These are phyloP conservation scores for Cinclus mexicanus DNA, from an alignment of 2,113 vertebrate species.

Conservation along the genomic window DNA sequence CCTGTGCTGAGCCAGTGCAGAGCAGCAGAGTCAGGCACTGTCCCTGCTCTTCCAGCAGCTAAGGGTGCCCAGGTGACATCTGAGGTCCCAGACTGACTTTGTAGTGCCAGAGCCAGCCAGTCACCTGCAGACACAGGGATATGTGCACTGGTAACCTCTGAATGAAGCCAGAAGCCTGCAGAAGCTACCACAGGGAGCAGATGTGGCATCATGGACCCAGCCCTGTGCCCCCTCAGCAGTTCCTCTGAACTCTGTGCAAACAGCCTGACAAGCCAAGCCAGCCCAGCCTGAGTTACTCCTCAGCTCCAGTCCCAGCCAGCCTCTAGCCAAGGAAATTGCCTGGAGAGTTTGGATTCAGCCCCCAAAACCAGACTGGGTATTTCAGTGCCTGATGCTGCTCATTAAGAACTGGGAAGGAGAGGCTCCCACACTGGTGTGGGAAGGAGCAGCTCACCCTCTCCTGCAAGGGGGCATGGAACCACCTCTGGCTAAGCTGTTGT, in stretches of 20 bases:
- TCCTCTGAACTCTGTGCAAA: background rate
- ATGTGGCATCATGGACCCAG: background rate
- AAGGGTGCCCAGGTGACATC: background rate
- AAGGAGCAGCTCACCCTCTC: background rate
- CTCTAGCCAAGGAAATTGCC: background rate
- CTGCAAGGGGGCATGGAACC: fast-evolving
- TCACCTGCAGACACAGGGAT: fast-evolving
- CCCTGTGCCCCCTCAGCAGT: background rate
- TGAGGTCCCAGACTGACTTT: background rate
- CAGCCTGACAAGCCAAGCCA: fast-evolving
- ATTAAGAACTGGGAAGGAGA: background rate
- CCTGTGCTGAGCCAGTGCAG: background rate
- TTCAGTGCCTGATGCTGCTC: background rate
- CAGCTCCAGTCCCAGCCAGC: background rate
- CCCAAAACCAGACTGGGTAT: background rate
- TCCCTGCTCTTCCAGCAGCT: background rate
- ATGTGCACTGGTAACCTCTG: fast-evolving
- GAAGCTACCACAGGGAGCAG: background rate
- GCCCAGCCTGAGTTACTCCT: background rate
- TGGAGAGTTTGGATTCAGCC: background rate
- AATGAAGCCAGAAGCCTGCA: background rate
- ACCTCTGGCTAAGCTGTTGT: background rate
- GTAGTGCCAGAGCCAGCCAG: background rate
- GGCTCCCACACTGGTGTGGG: background rate
- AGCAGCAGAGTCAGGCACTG: background rate